phyloP scores from a whole-genome alignment of 2,797 vertebrate genomes.

The Hyperoplus immaculatus region DNA sequence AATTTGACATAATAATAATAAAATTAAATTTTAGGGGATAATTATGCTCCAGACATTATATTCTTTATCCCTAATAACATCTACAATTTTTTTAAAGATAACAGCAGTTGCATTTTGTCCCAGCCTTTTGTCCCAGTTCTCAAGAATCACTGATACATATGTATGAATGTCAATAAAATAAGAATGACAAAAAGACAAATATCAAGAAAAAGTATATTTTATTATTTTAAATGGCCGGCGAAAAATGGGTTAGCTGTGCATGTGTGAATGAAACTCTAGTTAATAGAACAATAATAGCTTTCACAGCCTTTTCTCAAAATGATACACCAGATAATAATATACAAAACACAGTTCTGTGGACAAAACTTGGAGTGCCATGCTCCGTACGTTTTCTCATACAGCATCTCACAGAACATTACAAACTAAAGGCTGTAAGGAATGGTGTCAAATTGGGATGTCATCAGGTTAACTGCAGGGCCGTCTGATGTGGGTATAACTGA shows the following conservation, averaged over 20 bases:
- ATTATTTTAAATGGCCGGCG: constrained; percentile 88
- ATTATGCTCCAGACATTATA: too few relatives aligned
- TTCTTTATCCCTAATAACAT: too few relatives aligned
- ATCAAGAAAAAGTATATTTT: constrained; percentile 72
- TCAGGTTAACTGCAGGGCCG: constrained; percentile 55
- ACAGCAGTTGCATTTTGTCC: too few relatives aligned
- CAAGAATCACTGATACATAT: not conserved
- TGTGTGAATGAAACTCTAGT: constrained; percentile 89
- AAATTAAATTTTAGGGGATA: too few relatives aligned
- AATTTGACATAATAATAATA: too few relatives aligned
- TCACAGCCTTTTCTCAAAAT: constrained; percentile 86
- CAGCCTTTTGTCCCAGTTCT: too few relatives aligned
- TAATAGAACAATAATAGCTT: constrained; percentile 84
- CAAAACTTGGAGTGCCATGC: constrained; percentile 52
- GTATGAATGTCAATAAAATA: constrained; percentile 45
- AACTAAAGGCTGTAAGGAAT: constrained; percentile 71
- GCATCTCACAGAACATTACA: constrained; percentile 69
- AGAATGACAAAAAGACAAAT: constrained; percentile 64
- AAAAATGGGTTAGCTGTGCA: constrained; percentile 92
- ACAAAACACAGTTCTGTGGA: constrained; percentile 79
- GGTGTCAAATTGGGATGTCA: constrained; percentile 69
- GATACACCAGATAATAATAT: constrained; percentile 80
- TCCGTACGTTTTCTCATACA: constrained; percentile 46
- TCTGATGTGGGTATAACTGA: constrained; percentile 62
- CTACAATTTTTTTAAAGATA: too few relatives aligned